These are phyloP conservation scores for Oscheius sp. DNA, from an alignment of 1,140 invertebrate genomes.

Conservation along the genomic window DNA sequence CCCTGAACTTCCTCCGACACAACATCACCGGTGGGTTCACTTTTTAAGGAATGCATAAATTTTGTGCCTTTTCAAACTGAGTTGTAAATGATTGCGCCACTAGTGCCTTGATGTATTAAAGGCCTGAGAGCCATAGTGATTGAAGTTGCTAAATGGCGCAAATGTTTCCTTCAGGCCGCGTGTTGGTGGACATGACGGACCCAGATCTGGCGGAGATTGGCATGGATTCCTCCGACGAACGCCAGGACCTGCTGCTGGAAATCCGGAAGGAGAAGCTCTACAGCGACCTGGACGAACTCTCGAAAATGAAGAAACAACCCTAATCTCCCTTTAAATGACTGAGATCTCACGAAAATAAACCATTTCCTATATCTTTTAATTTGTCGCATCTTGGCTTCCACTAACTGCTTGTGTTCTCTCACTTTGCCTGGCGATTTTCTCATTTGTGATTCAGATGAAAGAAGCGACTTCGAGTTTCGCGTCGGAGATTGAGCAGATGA, in stretches of 20 bases:
- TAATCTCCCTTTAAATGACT: no score
- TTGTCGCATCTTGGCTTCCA: background rate
- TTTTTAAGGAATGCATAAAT: no score
- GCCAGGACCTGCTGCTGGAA: slow-evolving; percentile 39
- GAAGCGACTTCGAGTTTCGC: background rate
- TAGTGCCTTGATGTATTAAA: no score
- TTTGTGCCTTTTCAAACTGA: no score
- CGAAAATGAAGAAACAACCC: slow-evolving; percentile 16
- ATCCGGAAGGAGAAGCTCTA: slow-evolving; percentile 39
- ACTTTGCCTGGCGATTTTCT: background rate
- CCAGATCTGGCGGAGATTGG: slow-evolving; percentile 30
- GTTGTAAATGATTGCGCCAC: no score
- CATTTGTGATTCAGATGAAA: no score
- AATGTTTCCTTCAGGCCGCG: slow-evolving; percentile 23
- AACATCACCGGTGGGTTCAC: slow-evolving; percentile 29
- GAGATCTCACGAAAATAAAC: background rate
- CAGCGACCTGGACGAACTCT: slow-evolving; percentile 37
- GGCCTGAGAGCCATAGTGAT: no score
- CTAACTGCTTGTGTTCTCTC: no score
- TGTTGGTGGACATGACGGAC: slow-evolving; percentile 38
- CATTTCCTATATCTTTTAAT: background rate
- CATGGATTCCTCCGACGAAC: slow-evolving; percentile 21
- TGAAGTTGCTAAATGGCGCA: no score
- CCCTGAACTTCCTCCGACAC: slow-evolving; percentile 30
- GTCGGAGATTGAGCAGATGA: background rate